Evolutionary conservation across 2,113 vertebrate species (phyloP), one percentile per base, ranked within the genome.

Genomic region (Esox niger): DNA sequence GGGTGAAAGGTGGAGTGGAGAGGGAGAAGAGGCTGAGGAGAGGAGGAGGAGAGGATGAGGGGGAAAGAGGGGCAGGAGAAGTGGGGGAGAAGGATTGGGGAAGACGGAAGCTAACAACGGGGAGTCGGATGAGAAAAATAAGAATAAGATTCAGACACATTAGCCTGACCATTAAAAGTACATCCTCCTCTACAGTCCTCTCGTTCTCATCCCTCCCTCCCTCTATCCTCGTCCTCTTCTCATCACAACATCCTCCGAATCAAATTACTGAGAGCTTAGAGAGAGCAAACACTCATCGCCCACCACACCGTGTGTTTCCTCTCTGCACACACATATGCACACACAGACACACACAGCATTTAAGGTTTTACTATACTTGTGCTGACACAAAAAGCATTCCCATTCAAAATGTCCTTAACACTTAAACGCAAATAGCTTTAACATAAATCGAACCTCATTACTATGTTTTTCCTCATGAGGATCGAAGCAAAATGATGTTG

Each of bases 171-270:
- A 9, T 3, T 56, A 23, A 52, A 52, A 21, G 7, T 27, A 13
- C 23, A 26, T 0, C 54, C 68, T 78, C 54, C 25, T 21, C 55
- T 57, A 30, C 52, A 6, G 47, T 73, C 62, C 69, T 68, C 47
- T 58, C 27, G 32, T n/a, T 68, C 61, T 58, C 57, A 5, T 23
- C n/a, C 10, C 38, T 27, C 26, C 1, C n/a, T 43, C 20, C 47
- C 46, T 52, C 49, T 10, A 17, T 8, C 27, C 15, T 5, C 49
- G 33, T 38, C 55, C 52, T 33, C n/a, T 6, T 55, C n/a, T 33
- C 73, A 29, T 69, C 64, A 69, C 69, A 63, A 26, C 66, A 31
- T 33, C 20, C 8, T 68, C 13, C 46, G 26, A 72, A 80, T 73
- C 13, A 54, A 81, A 75, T 71, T 55, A 72, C 43, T 33, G 56